A percentile compares a stretch with the other conserved stretches of the same genome.
phyloP scores from a whole-genome alignment of 2,888 invertebrate genomes.

The Lymantria dispar region DNA sequence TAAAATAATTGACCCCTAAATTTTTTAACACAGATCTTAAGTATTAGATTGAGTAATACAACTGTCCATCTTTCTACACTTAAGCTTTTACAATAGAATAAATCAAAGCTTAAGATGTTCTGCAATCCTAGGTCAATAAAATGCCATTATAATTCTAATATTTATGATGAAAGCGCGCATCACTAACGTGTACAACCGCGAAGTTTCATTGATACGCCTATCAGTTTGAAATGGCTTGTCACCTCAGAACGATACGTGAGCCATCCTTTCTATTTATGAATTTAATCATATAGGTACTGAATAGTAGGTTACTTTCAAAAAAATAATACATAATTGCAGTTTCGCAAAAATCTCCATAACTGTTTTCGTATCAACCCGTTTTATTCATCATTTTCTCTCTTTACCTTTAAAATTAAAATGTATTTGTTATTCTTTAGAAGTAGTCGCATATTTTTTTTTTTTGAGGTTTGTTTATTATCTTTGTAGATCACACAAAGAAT shows the following conservation, averaged over 20 bases:
- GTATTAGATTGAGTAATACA: too few species aligned
- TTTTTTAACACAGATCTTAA: too few species aligned
- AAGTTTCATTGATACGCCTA: constrained; percentile 42
- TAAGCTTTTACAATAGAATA: background rate
- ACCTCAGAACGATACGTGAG: constrained; percentile 6
- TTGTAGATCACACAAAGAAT: too few species aligned
- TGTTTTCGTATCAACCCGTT: too few species aligned
- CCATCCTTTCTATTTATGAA: background rate
- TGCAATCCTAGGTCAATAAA: constrained; percentile 25
- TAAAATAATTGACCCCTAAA: too few species aligned
- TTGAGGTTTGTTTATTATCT: too few species aligned
- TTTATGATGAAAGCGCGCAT: constrained; percentile 43
- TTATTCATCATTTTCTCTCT: too few species aligned
- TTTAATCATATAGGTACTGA: background rate
- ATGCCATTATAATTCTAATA: constrained; percentile 35
- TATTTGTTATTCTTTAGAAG: too few species aligned
- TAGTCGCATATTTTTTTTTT: too few species aligned
- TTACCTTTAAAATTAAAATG: too few species aligned
- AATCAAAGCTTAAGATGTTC: constrained; percentile 2
- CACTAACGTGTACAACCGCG: constrained; percentile 38
- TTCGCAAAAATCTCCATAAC: too few species aligned
- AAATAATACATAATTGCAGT: too few species aligned
- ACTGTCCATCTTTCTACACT: background rate
- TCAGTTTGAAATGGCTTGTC: constrained; percentile 35
- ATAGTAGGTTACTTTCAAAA: background rate